Evolutionary conservation across 2,797 vertebrate genomes (phyloP), one percentile per base, ranked within the genome.

Genomic region (Myiotriccus ornatus): DNA sequence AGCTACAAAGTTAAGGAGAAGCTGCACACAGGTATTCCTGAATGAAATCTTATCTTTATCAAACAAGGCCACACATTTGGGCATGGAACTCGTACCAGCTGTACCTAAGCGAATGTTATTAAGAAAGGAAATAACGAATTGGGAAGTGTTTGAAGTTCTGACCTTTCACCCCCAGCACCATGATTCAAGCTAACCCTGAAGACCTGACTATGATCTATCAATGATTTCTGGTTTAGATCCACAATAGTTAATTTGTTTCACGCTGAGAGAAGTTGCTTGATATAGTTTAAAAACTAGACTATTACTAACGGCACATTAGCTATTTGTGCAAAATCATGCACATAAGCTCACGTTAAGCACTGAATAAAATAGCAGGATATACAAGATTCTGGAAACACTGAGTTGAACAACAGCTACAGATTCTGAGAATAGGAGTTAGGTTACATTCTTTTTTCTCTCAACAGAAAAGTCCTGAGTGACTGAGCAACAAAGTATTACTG

Each of bases 61-160:
- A 89, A 81, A 87, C 70, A 87, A 93, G 74, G 75, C n/a, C 68
- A 85, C 68, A 85, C 82, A 88, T 95, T 92, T 92, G 76, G 79
- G 27, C 25, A 52, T 85, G 76, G 74, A 93, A 94, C 53, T 65
- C 89, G 50, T 91, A 95, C 92, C 94, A 97, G 91, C 94, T 95
- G 92, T 81, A 92, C 62, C 69, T 69, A 93, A 92, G 87, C 0
- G 9, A 81, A 73, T 49, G 59, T 78, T 96, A 83, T 89, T 95
- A 95, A 78, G 91, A 95, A 83, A 87, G 92, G 90, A 96, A 96
- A 94, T 84, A 95, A 89, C 0, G 44, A 91, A 94, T 93, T 84
- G 92, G 62, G 69, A 93, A 92, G 79, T 86, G 89, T 95, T 96
- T 97, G 94, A 97, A 95, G 95, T 97, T 95, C 75, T 93, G 92